Evolutionary conservation across 2,797 vertebrate species (phyloP).

Genomic region (Gallinago nigripennis): DNA sequence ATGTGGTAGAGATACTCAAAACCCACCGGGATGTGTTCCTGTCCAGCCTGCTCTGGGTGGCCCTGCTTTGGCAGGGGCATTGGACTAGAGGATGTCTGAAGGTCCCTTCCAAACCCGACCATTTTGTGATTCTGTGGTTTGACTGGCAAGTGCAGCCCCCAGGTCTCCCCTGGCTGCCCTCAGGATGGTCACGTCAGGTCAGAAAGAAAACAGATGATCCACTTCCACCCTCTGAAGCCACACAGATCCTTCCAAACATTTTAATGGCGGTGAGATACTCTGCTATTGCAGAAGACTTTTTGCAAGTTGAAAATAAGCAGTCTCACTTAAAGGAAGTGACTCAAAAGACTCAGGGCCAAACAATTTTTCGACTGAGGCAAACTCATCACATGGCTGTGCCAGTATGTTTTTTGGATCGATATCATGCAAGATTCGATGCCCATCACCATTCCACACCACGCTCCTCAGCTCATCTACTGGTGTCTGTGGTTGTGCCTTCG

Average conservation of each 20-base stretch:
- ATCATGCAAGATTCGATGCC: fast-evolving
- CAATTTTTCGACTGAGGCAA: neutral
- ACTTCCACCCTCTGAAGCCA: neutral
- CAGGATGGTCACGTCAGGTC: neutral
- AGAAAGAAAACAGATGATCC: neutral
- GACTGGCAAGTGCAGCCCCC: neutral
- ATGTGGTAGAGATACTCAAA: neutral
- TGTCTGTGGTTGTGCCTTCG: neutral
- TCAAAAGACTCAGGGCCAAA: neutral
- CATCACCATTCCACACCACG: fast-evolving
- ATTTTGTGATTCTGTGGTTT: neutral
- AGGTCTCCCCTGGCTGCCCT: neutral
- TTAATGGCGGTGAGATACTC: neutral
- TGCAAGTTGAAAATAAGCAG: neutral
- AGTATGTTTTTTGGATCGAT: neutral
- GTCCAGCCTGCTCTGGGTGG: neutral
- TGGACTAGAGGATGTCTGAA: neutral
- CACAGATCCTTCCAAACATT: fast-evolving
- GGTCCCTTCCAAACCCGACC: neutral
- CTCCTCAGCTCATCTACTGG: neutral
- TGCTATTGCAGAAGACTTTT: neutral
- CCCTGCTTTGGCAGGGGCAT: neutral
- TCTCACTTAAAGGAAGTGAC: neutral
- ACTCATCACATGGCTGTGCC: neutral
- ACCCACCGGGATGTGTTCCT: neutral